Evolutionary conservation across 2,888 invertebrate genomes (phyloP), one percentile per base, ranked within the genome.

Genomic region (Drosophila mulleri): DNA sequence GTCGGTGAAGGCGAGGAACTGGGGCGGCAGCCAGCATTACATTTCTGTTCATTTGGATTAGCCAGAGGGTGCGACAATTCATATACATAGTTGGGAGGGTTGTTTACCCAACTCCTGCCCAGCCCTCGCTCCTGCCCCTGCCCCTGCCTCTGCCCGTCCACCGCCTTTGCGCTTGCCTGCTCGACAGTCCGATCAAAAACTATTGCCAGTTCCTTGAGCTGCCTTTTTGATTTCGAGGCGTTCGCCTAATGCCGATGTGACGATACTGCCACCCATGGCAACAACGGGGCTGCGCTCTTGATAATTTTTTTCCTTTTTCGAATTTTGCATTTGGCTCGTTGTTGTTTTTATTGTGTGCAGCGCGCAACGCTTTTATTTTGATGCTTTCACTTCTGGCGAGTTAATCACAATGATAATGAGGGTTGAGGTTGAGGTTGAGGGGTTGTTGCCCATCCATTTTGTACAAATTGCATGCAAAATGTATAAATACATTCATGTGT

Each of bases 201-300:
- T 76, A 78, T 79, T 76, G 68, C 76, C 56, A 77, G 74, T 79
- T 76, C 56, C 62, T 67, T 69, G 75, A 61, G 75, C 77, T 91
- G 91, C 91, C 91, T 91, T 91, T 91, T 91, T 91, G 91, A 91
- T 91, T 91, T 90, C 80, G 79, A 91, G 91, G 91, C 91, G 91
- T 90, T 91, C 88, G 84, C 82, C 83, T 90, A 90, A 89, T 87
- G 84, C 80, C 82, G 89, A 91, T 90, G 89, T 82, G 91, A 90
- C 88, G 90, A 91, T 91, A 90, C 87, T 81, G 83, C 86, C 91
- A 91, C 90, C 90, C 91, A 64, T 53, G 32, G 50, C 67, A 60
- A 23, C 41, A 50, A 50, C 50, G 50, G 50, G 47, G 47, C 45
- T 39, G 37, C 12, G 42, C 44, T 56, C 67, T 70, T 68, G 80